Base-by-base conservation (phyloP, 2,888 invertebrate species). In the Lasioglossum zephyrum region DNA sequence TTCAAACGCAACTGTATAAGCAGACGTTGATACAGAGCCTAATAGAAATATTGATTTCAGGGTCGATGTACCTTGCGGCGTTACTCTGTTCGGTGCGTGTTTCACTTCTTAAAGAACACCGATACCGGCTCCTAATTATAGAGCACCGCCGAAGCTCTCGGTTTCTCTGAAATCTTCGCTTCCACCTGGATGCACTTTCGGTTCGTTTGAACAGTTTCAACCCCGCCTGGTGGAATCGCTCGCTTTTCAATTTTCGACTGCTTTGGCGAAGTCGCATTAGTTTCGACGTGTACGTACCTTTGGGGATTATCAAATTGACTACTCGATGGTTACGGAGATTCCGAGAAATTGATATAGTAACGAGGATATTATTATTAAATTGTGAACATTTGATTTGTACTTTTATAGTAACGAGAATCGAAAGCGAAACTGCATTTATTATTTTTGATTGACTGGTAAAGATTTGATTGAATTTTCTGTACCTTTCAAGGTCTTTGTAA, bases 41-140 rank as follows among this genome's bases (percentile, higher is more conserved):
- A 91, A 92, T 91, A 87, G 92, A 90, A 92, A 92, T 92, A 92
- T 92, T 87, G 92, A 92, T 92, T 92, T 87, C 87, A 91, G 92
- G 92, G 92, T 92, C 92, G 91, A 88, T 84, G 90, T 63, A 91
- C 90, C 82, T 89, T 83, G 82, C 78, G 72, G 72, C 88, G 81
- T 82, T 90, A 87, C 82, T 81, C 72, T 11, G 82, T 81, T 82
- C 63, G 72, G 44, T 82, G 81, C 73, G 82, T 81, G 82, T 81
- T 81, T 82, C 73, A 57, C 63, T 82, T 85, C 79, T 87, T 85
- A 73, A 86, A 76, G 78, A 90, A 84, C 77, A 79, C 26, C 75
- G 81, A 60, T 81, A 73, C 70, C 41, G 44, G 49, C 8, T 39
- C 47, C 57, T 84, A 69, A 79, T 84, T 66, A 41, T 53, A 22